Percentiles rank a stretch among this genome's conserved stretches.
phyloP scores from a whole-genome alignment of 2,888 invertebrate species.

The Omphaloscelis lunosa region DNA sequence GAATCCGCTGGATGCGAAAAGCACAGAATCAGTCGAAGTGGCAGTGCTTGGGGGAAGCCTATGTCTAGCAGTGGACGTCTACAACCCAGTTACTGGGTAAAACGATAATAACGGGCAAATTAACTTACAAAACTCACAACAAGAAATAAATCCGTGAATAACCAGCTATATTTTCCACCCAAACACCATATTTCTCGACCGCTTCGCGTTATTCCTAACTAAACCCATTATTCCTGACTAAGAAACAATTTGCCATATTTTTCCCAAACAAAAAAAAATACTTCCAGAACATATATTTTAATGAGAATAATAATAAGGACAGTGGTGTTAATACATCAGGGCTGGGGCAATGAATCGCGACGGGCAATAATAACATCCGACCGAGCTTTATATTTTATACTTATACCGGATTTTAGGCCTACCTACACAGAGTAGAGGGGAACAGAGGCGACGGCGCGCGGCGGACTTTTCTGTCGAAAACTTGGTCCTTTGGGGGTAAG shows the following conservation, averaged over 20 bases:
- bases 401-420: slow-evolving; percentile 63
- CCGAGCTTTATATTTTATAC: slow-evolving; percentile 68
- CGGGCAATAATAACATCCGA: slow-evolving; percentile 70
- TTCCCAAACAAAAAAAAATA: background rate
- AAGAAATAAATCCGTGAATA: background rate
- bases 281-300: slow-evolving; percentile 54
- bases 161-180: background rate
- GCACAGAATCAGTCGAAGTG: no score
- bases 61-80: no score
- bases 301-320: slow-evolving; percentile 48
- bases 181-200: background rate
- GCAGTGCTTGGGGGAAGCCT: no score
- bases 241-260: slow-evolving; percentile 35
- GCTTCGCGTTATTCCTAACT: no score
- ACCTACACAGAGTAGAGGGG: slow-evolving; percentile 43
- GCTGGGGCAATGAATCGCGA: slow-evolving; percentile 67
- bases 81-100: background rate
- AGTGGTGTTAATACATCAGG: slow-evolving; percentile 64
- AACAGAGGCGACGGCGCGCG: slow-evolving; percentile 25
- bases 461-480: background rate
- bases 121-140: background rate
- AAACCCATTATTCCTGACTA: slow-evolving; percentile 10
- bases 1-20: no score
- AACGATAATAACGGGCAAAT: background rate
- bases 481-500: background rate